Percentiles rank a stretch among this genome's conserved stretches.
Evolutionary conservation across 2,113 vertebrate species (phyloP).

Genomic region (Trachemys scripta): DNA sequence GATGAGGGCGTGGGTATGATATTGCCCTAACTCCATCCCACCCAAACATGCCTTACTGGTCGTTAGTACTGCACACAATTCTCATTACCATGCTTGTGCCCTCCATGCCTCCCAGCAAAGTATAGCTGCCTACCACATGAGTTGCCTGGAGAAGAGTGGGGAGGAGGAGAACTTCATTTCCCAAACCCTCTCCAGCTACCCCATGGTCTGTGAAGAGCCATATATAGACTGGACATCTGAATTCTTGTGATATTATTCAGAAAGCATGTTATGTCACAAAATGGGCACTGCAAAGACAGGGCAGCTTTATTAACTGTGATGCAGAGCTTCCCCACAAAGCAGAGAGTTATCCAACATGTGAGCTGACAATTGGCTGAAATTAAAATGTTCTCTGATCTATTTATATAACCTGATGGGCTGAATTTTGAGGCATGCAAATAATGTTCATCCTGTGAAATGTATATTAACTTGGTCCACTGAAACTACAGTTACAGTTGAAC

Average conservation of each 20-base stretch:
- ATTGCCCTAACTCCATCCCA: fast-evolving
- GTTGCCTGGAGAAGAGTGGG: not conserved
- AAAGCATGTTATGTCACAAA: slow-evolving; percentile 28
- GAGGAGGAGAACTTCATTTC: slow-evolving; percentile 8
- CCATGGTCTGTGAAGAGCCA: not conserved
- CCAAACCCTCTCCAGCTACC: not conserved
- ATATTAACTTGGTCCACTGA: slow-evolving; percentile 7
- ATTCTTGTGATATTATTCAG: not conserved
- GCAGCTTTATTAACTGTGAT: slow-evolving; percentile 23
- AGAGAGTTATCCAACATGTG: slow-evolving; percentile 7
- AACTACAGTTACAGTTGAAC: not conserved
- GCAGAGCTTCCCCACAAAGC: slow-evolving; percentile 38
- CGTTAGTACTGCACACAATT: not conserved
- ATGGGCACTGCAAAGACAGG: not conserved
- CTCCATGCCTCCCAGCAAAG: not conserved
- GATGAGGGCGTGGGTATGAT: not conserved
- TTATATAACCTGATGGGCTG: slow-evolving; percentile 22
- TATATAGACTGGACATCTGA: not conserved
- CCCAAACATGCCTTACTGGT: not conserved
- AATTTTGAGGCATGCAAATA: not conserved
- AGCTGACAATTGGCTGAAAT: slow-evolving; percentile 32
- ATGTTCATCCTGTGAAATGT: not conserved
- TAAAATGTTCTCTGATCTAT: not conserved
- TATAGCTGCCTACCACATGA: not conserved
- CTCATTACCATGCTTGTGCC: not conserved